phyloP scores from a whole-genome alignment of 2,888 invertebrate species.

The Rhagophthalmus giganteus region DNA sequence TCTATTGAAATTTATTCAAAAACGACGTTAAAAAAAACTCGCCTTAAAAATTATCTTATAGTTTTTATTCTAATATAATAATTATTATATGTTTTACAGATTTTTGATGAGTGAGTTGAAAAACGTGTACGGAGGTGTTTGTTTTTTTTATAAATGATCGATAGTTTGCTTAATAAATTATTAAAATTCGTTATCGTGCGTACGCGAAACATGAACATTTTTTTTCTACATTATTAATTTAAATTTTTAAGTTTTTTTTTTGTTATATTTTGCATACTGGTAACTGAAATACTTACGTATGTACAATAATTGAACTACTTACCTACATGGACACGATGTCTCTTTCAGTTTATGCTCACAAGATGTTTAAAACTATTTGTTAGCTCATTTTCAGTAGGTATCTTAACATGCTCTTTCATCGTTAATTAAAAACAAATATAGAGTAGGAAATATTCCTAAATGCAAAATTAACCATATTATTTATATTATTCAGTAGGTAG shows the following conservation, averaged over 20 bases:
- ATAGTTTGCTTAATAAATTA: not conserved
- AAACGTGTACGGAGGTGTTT: too few relatives aligned
- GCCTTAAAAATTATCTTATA: not conserved
- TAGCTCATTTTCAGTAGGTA: not conserved
- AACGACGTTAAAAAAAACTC: not conserved
- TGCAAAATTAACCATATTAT: too few relatives aligned
- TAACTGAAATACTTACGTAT: slow-evolving; percentile 3
- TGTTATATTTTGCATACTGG: slow-evolving; percentile 7
- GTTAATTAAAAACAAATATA: too few relatives aligned
- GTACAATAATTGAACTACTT: slow-evolving; percentile 13
- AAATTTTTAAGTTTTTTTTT: slow-evolving; percentile 2
- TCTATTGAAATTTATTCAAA: not conserved
- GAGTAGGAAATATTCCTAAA: too few relatives aligned
- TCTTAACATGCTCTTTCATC: too few relatives aligned
- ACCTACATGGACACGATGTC: slow-evolving; percentile 14
- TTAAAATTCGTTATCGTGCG: slow-evolving; percentile 4
- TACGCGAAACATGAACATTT: slow-evolving; percentile 11
- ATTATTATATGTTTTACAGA: too few relatives aligned
- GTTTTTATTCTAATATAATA: too few relatives aligned
- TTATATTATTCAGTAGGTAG: too few relatives aligned
- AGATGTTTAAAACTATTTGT: too few relatives aligned
- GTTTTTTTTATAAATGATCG: not conserved
- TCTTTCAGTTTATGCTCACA: slow-evolving; percentile 13
- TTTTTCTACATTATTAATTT: slow-evolving; percentile 25
- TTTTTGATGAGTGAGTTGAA: too few relatives aligned